Evolutionary conservation across 2,888 invertebrate genomes (phyloP).

Genomic region (Acholoe squamosa): DNA sequence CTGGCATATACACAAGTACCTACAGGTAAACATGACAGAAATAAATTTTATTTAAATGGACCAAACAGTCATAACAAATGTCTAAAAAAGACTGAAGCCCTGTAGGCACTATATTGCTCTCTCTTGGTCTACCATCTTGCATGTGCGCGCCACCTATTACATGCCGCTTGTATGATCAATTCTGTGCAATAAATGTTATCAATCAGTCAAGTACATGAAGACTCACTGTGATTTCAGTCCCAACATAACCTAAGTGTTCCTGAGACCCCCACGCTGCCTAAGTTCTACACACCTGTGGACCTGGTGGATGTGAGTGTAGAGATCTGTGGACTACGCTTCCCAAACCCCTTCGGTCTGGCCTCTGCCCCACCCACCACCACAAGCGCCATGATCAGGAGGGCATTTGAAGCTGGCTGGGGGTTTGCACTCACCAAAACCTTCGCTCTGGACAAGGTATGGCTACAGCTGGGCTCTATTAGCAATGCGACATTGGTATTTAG

Average conservation of each 20-base stretch:
- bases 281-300: slow-evolving; percentile 96
- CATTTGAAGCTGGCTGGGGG: slow-evolving; percentile 98
- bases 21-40: slow-evolving; percentile 90
- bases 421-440: slow-evolving; percentile 99
- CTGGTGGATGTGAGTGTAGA: slow-evolving; percentile 96
- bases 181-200: too few species aligned
- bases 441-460: slow-evolving; percentile 93
- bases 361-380: slow-evolving; percentile 98
- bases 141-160: too few species aligned
- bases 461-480: background rate
- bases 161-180: too few species aligned
- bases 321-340: slow-evolving; percentile 95
- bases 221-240: slow-evolving; percentile 70
- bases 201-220: background rate
- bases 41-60: too few species aligned
- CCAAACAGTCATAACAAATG: too few species aligned
- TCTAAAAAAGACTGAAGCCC: too few species aligned
- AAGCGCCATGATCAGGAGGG: slow-evolving; percentile 96
- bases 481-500: too few species aligned
- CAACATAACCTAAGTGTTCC: slow-evolving; percentile 83
- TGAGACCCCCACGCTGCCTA: slow-evolving; percentile 90
- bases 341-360: slow-evolving; percentile 98
- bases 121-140: too few species aligned
- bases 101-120: too few species aligned
- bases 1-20: slow-evolving; percentile 95